Conservation (phyloP, 2,888 invertebrate genomes). For the Melanophora roralis region DNA sequence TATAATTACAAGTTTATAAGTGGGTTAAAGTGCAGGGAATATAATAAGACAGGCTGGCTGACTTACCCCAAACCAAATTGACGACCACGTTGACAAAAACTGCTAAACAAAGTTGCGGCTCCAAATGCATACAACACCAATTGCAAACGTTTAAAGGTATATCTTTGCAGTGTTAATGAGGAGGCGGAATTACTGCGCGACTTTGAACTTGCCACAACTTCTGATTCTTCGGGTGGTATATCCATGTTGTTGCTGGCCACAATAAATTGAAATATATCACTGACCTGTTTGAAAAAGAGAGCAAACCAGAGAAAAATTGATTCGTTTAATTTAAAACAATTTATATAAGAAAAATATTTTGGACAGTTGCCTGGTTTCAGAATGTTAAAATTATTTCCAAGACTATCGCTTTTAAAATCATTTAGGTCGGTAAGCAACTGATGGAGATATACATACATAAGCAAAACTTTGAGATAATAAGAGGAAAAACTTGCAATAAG, state of each 20-base stretch:
- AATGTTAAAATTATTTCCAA: no score
- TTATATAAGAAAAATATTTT: no score
- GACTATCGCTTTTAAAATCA: no score
- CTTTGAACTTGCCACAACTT: constrained; percentile 77
- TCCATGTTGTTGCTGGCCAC: constrained; percentile 74
- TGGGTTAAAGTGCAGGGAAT: neutral
- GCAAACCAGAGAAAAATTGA: neutral
- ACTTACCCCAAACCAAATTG: constrained; percentile 71
- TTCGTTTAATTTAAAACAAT: no score
- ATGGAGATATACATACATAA: no score
- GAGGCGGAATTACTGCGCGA: constrained; percentile 73
- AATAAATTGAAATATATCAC: constrained; percentile 85
- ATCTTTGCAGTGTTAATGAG: constrained; percentile 62
- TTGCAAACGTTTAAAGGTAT: constrained; percentile 47
- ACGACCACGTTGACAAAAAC: constrained; percentile 66
- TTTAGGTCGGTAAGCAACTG: no score
- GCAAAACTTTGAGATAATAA: no score
- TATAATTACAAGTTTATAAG: neutral
- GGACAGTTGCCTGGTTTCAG: no score
- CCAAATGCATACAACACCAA: constrained; percentile 62
- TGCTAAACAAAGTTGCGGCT: constrained; percentile 61
- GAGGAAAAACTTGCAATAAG: no score
- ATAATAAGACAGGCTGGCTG: neutral
- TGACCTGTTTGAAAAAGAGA: constrained; percentile 78
- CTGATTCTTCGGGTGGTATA: constrained; percentile 76